Conservation (phyloP, 2,113 vertebrate genomes). For the Spilogale gracilis region DNA sequence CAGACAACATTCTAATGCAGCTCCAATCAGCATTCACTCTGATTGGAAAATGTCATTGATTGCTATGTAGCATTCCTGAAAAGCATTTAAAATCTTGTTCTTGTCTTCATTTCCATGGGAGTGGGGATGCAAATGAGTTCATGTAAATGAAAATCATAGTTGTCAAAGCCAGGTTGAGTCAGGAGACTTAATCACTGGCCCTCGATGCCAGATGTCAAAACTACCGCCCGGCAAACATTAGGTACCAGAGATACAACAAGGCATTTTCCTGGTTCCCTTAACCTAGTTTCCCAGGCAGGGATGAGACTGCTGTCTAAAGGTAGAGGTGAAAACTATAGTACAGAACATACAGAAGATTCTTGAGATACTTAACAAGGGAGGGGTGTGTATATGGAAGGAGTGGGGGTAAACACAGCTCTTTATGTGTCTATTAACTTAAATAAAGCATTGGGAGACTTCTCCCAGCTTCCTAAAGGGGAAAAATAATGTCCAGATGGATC, state of each 20-base stretch:
- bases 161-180: not conserved
- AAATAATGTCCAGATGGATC: not conserved
- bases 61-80: not conserved
- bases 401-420: not conserved
- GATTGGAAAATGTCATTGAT: not conserved
- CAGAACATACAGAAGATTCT: not conserved
- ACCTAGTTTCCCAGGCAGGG: not conserved
- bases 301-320: not conserved
- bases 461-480: not conserved
- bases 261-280: not conserved
- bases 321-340: not conserved
- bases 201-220: not conserved
- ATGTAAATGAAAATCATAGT: not conserved
- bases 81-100: not conserved
- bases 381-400: rapidly evolving
- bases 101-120: not conserved
- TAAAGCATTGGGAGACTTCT: not conserved
- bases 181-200: not conserved
- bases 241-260: not conserved
- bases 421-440: not conserved
- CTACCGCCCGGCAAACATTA: not conserved
- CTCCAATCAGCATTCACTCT: not conserved
- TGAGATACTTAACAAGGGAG: not conserved
- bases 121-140: not conserved
- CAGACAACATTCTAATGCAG: not conserved